phyloP scores from a whole-genome alignment of 2,797 vertebrate species.

The Anomalospiza imberbis region DNA sequence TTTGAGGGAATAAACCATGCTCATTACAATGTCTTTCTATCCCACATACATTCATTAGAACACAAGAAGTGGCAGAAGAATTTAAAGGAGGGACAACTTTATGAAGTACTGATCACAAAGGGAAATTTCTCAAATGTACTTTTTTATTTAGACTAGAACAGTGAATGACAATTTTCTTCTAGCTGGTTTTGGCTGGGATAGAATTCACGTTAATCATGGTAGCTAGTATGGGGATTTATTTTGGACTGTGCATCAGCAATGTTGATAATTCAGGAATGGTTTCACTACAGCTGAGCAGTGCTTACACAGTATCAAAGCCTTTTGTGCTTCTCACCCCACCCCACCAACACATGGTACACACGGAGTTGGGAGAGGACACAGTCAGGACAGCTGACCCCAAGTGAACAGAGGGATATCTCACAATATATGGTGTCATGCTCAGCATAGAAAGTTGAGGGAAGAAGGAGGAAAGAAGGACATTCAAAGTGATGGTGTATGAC shows the following conservation, averaged over 20 bases:
- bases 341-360: background rate
- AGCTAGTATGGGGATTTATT: background rate
- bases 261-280: background rate
- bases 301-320: background rate
- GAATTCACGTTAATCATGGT: background rate
- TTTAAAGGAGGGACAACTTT: background rate
- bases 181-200: background rate
- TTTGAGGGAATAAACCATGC: background rate
- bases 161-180: background rate
- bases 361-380: background rate
- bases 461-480: background rate
- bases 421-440: background rate
- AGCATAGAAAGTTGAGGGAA: background rate
- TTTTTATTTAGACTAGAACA: background rate
- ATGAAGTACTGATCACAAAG: background rate
- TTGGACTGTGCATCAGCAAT: background rate
- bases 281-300: background rate
- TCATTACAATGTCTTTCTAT: background rate
- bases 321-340: background rate
- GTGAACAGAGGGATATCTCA: background rate
- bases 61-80: background rate
- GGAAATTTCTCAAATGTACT: background rate
- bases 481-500: background rate
- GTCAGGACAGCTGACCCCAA: background rate
- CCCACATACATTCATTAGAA: background rate